phyloP scores from a whole-genome alignment of 1,140 invertebrate species.

The Heliconius congener region DNA sequence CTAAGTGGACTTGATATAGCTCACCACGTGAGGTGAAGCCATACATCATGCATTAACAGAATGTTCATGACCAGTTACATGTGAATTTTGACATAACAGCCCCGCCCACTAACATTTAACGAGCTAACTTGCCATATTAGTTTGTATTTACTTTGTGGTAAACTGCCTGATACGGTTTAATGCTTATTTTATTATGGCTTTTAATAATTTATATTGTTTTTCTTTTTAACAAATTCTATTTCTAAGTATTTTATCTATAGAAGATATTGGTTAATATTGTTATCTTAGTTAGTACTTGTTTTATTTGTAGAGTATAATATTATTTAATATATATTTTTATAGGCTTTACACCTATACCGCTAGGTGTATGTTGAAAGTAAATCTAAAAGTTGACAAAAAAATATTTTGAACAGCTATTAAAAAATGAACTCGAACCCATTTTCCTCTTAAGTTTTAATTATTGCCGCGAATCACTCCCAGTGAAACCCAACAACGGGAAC shows the following conservation, averaged over 20 bases:
- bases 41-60: constrained; percentile 41
- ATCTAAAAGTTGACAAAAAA: constrained; percentile 40
- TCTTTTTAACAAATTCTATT: neutral
- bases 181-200: constrained; percentile 4
- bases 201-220: constrained; percentile 15
- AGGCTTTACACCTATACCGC: neutral
- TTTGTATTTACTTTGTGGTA: constrained; percentile 21
- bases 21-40: constrained; percentile 39
- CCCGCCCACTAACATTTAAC: constrained; percentile 29
- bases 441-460: constrained; percentile 72
- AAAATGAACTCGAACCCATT: constrained; percentile 61
- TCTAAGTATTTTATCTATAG: neutral
- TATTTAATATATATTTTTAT: too few species aligned
- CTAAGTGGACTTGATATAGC: constrained; percentile 25
- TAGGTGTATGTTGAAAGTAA: neutral
- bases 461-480: constrained; percentile 66
- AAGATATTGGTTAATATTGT: too few species aligned
- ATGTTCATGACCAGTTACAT: constrained; percentile 38
- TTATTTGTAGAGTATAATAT: too few species aligned
- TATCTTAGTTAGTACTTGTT: too few species aligned
- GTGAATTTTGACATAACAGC: constrained; percentile 26
- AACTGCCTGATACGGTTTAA: neutral
- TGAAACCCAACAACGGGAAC: constrained; percentile 71
- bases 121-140: constrained; percentile 10
- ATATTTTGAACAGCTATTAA: constrained; percentile 58